Percentiles rank a stretch among this genome's conserved stretches.
Conservation (phyloP, 2,113 vertebrate genomes). For the Pollachius pollachius region DNA sequence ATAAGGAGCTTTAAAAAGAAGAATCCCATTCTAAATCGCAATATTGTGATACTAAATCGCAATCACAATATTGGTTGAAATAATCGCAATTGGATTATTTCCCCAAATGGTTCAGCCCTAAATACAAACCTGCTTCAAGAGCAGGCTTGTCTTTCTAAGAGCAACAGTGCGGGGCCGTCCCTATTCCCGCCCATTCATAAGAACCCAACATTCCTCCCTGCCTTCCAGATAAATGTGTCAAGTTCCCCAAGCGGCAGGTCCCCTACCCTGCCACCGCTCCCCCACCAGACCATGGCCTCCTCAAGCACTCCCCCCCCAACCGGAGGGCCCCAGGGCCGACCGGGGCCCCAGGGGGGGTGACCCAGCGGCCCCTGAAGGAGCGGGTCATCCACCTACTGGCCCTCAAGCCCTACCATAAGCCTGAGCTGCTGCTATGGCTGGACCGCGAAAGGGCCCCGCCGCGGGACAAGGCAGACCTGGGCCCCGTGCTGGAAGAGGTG, state of each 20-base stretch:
- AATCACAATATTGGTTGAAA: too few species aligned
- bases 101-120: too few species aligned
- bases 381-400: slow-evolving; percentile 73
- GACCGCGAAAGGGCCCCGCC: slow-evolving; percentile 59
- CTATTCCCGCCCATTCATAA: too few species aligned
- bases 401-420: slow-evolving; percentile 71
- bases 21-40: too few species aligned
- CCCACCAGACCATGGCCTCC: slow-evolving; percentile 43
- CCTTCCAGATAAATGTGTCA: slow-evolving; percentile 66
- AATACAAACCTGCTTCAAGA: too few species aligned
- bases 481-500: slow-evolving; percentile 75
- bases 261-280: slow-evolving; percentile 13
- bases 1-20: too few species aligned
- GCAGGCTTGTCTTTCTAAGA: too few species aligned
- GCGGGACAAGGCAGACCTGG: slow-evolving; percentile 65
- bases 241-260: slow-evolving; percentile 50
- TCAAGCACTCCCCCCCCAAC: slow-evolving; percentile 51
- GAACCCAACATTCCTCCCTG: background rate
- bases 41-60: too few species aligned
- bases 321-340: slow-evolving; percentile 38
- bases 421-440: slow-evolving; percentile 72
- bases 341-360: slow-evolving; percentile 1
- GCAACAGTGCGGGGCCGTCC: too few species aligned
- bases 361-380: slow-evolving; percentile 66
- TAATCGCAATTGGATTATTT: too few species aligned